Conservation (phyloP, 2,113 vertebrate genomes). For the Alexandromys fortis region DNA sequence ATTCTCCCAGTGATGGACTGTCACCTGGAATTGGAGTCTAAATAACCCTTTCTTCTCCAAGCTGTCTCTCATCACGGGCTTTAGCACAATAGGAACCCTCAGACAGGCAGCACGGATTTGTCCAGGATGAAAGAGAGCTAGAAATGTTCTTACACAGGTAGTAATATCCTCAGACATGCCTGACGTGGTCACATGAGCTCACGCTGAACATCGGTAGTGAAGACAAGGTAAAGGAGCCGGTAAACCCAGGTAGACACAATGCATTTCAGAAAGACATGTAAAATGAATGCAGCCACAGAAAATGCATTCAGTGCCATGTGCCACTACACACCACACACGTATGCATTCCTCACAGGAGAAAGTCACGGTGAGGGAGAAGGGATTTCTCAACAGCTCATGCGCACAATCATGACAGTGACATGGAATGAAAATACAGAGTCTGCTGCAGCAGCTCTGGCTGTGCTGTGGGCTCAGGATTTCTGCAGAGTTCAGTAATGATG, state of each 20-base stretch:
- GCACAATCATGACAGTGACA: not conserved
- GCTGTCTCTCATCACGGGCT: not conserved
- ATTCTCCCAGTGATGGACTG: not conserved
- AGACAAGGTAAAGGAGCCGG: too few relatives aligned
- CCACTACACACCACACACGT: too few relatives aligned
- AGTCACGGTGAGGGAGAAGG: not conserved
- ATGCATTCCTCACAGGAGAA: too few relatives aligned
- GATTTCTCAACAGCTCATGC: not conserved
- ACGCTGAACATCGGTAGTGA: too few relatives aligned
- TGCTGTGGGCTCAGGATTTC: not conserved
- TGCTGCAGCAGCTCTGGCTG: not conserved
- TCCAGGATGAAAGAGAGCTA: not conserved
- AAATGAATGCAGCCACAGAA: too few relatives aligned
- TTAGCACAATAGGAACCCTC: not conserved
- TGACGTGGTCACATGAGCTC: too few relatives aligned
- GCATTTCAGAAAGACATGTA: too few relatives aligned
- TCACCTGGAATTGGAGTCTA: not conserved
- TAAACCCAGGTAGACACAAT: accelerated
- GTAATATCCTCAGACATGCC: not conserved
- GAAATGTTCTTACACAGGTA: not conserved
- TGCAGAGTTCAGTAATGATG: not conserved
- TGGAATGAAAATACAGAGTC: not conserved
- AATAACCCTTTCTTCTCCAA: not conserved
- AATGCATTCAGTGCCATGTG: too few relatives aligned
- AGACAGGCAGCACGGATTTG: not conserved